Evolutionary conservation across 2,888 invertebrate species (phyloP).

Genomic region (Muscina levida): DNA sequence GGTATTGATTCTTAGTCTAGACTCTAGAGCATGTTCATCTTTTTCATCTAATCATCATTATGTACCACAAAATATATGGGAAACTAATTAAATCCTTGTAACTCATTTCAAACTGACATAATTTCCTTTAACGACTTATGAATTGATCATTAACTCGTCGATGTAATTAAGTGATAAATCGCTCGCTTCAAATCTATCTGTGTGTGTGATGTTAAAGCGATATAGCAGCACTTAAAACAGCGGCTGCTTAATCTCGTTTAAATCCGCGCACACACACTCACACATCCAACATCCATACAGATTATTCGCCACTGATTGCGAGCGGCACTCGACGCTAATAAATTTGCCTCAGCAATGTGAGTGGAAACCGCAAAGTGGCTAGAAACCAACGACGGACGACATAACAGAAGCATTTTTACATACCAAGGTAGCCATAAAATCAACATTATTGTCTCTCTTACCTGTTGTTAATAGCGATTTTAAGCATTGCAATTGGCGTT

Average conservation of each 20-base stretch:
- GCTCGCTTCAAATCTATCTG: background rate
- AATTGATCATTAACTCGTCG: constrained; percentile 25
- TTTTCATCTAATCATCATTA: too few species aligned
- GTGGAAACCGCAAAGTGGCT: constrained; percentile 8
- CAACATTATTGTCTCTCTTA: constrained; percentile 5
- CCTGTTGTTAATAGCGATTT: background rate
- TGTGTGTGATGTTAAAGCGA: constrained; percentile 1
- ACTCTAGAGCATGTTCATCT: too few species aligned
- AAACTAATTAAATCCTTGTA: too few species aligned
- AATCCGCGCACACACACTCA: too few species aligned
- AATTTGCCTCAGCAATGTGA: constrained; percentile 52
- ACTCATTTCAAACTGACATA: too few species aligned
- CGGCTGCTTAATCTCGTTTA: constrained; percentile 57
- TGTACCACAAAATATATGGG: too few species aligned
- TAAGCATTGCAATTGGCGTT: background rate
- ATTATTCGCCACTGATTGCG: constrained; percentile 55
- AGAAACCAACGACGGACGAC: background rate
- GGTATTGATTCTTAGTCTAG: too few species aligned
- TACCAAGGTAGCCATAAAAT: background rate
- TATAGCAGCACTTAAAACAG: constrained; percentile 23
- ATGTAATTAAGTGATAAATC: constrained; percentile 63
- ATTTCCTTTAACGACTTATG: background rate
- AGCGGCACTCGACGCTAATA: constrained; percentile 43
- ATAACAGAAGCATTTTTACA: background rate
- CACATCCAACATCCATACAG: constrained; percentile 1